A percentile compares a stretch with the other conserved stretches of the same genome.
Evolutionary conservation across 2,888 invertebrate genomes (phyloP).

Genomic region (Philereme transversata): DNA sequence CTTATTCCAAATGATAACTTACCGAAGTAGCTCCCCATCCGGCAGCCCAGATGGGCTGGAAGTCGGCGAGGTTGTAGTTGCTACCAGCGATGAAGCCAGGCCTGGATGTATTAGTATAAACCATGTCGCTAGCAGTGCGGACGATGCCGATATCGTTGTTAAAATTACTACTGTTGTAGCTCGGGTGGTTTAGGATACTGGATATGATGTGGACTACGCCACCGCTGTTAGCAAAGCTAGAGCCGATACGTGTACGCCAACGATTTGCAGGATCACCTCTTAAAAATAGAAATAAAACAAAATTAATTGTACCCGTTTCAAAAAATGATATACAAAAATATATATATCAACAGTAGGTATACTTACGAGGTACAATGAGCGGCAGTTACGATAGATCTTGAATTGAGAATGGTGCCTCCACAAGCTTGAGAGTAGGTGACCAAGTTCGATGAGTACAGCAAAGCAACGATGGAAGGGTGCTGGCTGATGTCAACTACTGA

Average conservation of each 20-base stretch:
- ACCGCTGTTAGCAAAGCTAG: no score
- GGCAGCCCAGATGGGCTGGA: constrained; percentile 54
- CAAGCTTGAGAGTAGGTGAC: constrained; percentile 46
- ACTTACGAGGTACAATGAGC: constrained; percentile 50
- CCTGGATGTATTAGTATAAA: constrained; percentile 25
- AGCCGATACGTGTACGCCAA: no score
- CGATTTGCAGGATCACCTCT: no score
- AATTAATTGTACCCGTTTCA: neutral
- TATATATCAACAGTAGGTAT: no score
- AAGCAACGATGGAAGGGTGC: constrained; percentile 48
- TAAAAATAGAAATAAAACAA: no score
- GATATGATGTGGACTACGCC: no score
- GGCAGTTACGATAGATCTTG: constrained; percentile 50
- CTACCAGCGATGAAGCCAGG: constrained; percentile 41
- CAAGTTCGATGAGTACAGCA: constrained; percentile 42
- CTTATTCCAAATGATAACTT: constrained; percentile 34
- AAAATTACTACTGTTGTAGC: no score
- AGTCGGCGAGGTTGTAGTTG: constrained; percentile 54
- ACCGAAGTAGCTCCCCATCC: constrained; percentile 60
- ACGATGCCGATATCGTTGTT: constrained; percentile 36
- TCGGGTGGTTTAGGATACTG: no score
- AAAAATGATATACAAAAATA: constrained; percentile 12
- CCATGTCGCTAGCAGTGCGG: constrained; percentile 43
- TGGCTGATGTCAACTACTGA: constrained; percentile 44
- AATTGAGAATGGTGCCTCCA: constrained; percentile 52